Evolutionary conservation across 2,113 vertebrate genomes (phyloP).

Genomic region (Saimiri boliviensis): DNA sequence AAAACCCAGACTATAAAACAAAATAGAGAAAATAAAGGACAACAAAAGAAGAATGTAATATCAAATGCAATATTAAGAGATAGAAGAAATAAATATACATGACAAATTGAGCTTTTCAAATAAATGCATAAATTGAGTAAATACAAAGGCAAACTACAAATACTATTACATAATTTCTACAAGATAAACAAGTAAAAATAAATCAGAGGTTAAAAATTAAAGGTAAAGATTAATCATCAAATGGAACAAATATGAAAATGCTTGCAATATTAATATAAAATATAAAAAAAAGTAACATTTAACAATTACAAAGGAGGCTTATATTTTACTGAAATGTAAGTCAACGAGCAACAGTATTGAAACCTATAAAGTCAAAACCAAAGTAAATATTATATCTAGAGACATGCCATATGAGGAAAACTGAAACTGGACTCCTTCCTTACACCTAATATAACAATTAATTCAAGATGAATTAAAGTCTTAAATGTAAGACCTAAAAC

Average conservation of each 20-base stretch:
- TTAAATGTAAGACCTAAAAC: no score
- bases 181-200: not conserved
- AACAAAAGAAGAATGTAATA: not conserved
- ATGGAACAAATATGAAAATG: not conserved
- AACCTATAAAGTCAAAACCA: not conserved
- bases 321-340: not conserved
- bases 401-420: no score
- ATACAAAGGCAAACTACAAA: not conserved
- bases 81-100: not conserved
- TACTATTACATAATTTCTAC: not conserved
- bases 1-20: not conserved
- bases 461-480: no score
- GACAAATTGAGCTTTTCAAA: not conserved
- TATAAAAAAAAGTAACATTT: not conserved
- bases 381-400: not conserved
- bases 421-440: no score
- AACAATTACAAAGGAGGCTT: not conserved
- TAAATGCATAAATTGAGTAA: not conserved
- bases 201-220: not conserved
- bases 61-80: not conserved
- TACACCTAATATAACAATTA: no score
- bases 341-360: not conserved
- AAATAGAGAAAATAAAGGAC: not conserved
- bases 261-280: not conserved
- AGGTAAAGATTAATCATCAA: not conserved